Evolutionary conservation across 2,888 invertebrate genomes (phyloP), one percentile per base, ranked within the genome.

Genomic region (Choristoneura rosaceana): DNA sequence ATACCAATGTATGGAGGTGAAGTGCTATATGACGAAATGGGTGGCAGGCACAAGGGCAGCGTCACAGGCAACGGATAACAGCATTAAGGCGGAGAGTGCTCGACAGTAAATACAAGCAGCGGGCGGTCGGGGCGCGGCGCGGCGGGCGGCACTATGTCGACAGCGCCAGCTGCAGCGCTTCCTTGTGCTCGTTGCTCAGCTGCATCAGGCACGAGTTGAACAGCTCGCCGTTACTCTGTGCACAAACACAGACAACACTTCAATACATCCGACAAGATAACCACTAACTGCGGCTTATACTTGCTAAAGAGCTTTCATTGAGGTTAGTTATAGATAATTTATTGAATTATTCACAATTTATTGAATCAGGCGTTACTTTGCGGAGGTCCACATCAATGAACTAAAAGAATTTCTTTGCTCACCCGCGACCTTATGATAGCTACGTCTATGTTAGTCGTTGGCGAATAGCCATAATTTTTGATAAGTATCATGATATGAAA

Each of bases 201-300:
- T 96, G 95, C 85, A 95, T 95, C 80, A 97, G 94, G 84, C 97
- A 97, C n/a, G 96, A 96, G 86, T 97, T 96, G 92, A 98, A 97
- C 80, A 98, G 94, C 78, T 97, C 96, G 52, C 95, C 95, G 88
- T 97, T 97, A 76, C 94, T 95, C 96, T 97, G 95, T 33, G 95
- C 85, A 77, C 45, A 79, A 80, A 25, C 25, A 74, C 63, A 15
- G 62, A 43, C 9, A 9, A 25, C 7, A 8, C 8, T 38, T n/a
- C 4, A 15, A n/a, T 12, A 45, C 17, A 2, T 9, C 7, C 38
- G 3, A 14, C 25, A 45, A 45, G 45, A 25, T 0, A 1, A 25
- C 25, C 25, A 25, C 25, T 25, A 25, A 25, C 0, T 25, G 25
- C 25, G 25, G 25, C 25, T 25, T 25, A 25, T 25, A 25, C n/a